Evolutionary conservation across 2,888 invertebrate species (phyloP).

Genomic region (Cynaeus angustus): DNA sequence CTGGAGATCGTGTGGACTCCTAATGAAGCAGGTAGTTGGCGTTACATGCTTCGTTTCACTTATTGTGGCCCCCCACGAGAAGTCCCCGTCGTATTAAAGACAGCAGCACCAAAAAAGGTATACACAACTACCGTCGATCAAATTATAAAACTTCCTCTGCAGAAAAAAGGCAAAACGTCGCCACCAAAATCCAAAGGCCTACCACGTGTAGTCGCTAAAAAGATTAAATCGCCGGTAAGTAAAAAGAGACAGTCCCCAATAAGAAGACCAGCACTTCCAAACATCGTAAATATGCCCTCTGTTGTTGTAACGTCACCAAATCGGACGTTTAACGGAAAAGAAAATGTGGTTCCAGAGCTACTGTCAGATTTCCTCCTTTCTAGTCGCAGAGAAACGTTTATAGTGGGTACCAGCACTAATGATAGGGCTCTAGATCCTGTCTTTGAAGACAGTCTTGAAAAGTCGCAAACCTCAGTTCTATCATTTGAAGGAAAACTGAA

Average conservation of each 20-base stretch:
- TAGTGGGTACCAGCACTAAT: slow-evolving; percentile 48
- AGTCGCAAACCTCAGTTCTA: slow-evolving; percentile 11
- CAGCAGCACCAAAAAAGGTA: slow-evolving; percentile 67
- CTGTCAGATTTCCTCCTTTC: too few species aligned
- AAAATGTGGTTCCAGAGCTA: slow-evolving; percentile 5
- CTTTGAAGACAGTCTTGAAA: slow-evolving; percentile 59
- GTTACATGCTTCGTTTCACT: slow-evolving; percentile 77
- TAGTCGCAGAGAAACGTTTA: not conserved
- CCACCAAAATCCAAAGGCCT: not conserved
- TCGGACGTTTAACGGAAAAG: not conserved
- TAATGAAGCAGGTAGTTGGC: slow-evolving; percentile 74
- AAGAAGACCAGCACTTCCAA: slow-evolving; percentile 44
- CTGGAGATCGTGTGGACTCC: slow-evolving; percentile 76
- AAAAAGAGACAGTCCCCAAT: slow-evolving; percentile 7
- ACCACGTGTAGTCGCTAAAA: slow-evolving; percentile 18
- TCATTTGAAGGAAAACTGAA: slow-evolving; percentile 50
- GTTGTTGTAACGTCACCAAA: too few species aligned
- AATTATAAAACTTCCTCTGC: too few species aligned
- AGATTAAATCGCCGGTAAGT: slow-evolving; percentile 12
- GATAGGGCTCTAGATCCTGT: slow-evolving; percentile 11
- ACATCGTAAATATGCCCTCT: too few species aligned
- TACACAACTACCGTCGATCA: too few species aligned
- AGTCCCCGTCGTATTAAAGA: slow-evolving; percentile 78
- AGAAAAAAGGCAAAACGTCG: slow-evolving; percentile 1
- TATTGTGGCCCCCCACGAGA: slow-evolving; percentile 80